These are phyloP conservation scores for Salvator merianae DNA, from an alignment of 2,113 vertebrate species.

Conservation along the genomic window DNA sequence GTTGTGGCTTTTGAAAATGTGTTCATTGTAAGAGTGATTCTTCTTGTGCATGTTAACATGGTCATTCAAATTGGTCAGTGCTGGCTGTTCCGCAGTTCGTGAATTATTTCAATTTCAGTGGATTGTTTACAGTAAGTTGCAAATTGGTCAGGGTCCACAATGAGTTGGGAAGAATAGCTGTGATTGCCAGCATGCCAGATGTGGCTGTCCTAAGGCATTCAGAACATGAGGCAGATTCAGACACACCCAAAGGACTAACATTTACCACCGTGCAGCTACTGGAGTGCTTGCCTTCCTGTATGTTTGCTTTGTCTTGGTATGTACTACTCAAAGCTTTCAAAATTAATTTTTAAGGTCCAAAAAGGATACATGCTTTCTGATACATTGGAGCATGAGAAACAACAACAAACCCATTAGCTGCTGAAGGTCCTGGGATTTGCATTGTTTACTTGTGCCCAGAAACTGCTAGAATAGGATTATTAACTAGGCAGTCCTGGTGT, in stretches of 20 bases:
- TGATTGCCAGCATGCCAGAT: neutral
- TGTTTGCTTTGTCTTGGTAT: neutral
- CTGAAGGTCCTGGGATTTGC: neutral
- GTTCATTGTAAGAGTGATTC: neutral
- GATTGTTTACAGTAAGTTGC: too few species aligned
- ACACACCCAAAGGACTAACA: neutral
- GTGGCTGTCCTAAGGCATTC: neutral
- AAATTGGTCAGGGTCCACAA: too few species aligned
- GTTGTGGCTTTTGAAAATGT: neutral
- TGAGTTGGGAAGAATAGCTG: neutral
- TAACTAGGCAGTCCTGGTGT: constrained; percentile 32
- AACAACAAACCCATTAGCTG: neutral
- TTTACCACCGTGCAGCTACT: neutral
- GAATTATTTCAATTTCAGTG: too few species aligned
- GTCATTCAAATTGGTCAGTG: neutral
- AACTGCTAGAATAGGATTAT: constrained; percentile 6
- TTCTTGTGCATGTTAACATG: neutral
- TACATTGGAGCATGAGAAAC: constrained; percentile 8
- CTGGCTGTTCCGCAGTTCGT: too few species aligned
- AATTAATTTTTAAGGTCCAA: constrained; percentile 14
- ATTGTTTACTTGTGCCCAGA: constrained; percentile 9
- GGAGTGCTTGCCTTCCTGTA: neutral
- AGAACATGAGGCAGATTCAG: neutral
- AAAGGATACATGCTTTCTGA: constrained; percentile 8
- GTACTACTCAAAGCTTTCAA: neutral